These are phyloP conservation scores for Zaprionus bogoriensis DNA, from an alignment of 2,888 invertebrate species.

Conservation along the genomic window DNA sequence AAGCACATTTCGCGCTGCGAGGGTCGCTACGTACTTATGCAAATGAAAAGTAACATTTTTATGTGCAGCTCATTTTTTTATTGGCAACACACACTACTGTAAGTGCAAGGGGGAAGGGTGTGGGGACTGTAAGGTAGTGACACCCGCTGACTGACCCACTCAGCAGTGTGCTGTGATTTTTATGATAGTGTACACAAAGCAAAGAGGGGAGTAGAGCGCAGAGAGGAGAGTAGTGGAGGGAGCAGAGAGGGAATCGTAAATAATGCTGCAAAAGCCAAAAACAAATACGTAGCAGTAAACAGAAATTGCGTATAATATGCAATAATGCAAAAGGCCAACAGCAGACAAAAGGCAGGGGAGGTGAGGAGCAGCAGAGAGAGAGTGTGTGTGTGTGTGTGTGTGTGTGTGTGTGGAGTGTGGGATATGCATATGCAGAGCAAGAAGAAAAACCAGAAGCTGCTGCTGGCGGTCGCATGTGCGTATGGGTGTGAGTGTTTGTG, in stretches of 20 bases:
- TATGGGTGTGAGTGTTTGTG: neutral
- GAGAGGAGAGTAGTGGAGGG: no score
- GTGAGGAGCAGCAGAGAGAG: neutral
- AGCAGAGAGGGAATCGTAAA: conserved; percentile 45
- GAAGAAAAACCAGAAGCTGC: conserved; percentile 2
- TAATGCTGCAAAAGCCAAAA: conserved; percentile 72
- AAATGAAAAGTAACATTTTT: conserved; percentile 69
- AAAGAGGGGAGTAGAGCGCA: neutral
- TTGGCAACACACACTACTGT: conserved; percentile 31
- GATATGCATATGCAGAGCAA: conserved; percentile 2
- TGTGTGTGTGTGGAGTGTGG: neutral
- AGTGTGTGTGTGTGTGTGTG: no score
- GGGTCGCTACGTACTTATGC: conserved; percentile 54
- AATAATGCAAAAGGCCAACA: conserved; percentile 75
- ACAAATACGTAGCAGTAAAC: conserved; percentile 71
- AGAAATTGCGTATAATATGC: conserved; percentile 76
- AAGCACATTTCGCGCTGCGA: conserved; percentile 4
- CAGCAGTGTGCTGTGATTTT: conserved; percentile 44
- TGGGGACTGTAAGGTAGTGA: neutral
- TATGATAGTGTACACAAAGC: conserved; percentile 20
- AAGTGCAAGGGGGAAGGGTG: neutral
- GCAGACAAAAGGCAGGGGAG: neutral
- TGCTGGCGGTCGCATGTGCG: neutral
- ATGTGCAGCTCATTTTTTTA: conserved; percentile 55
- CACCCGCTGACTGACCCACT: conserved; percentile 37